Base-by-base conservation (phyloP, 2,888 invertebrate genomes). In the Clivina fossor region DNA sequence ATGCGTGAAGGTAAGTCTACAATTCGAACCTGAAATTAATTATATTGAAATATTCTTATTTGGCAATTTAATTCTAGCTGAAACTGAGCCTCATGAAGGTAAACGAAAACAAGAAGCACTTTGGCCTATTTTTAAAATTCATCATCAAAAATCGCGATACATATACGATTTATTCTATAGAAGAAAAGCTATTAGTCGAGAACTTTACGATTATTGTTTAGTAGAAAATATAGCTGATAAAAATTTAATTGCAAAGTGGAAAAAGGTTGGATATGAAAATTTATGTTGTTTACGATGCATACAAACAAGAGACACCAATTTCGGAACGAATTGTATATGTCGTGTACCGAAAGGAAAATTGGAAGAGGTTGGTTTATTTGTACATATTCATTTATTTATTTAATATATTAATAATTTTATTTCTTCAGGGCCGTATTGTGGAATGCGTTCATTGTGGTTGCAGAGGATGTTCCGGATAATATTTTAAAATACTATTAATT, bases 1-100 rank as follows among this genome's bases (percentile, higher is more conserved):
- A 99, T 99, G 99, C 81, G 98, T 69, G 98, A 99, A 86, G 95
- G 95, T 94, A 80, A 67, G n/a, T n/a, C n/a, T n/a, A n/a, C n/a
- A 30, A 13, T 37, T 30, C 5, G 15, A 7, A 13, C n/a, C 4
- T 37, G n/a, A 11, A 7, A n/a, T 47, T 46, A 18, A 49, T 41
- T 16, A 28, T 58, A 40, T 32, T 32, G 5, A 58, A 37, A 41
- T 47, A 38, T 41, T 53, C 49, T 26, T n/a, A 28, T 16, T 35
- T 30, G 4, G n/a, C n/a, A 28, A 13, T 2, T 11, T 11, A 38
- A 48, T 8, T 8, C 11, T 76, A 96, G 98, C 97, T 61, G 98
- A 99, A 80, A 96, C 95, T 0, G 98, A 99, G 68, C 93, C 98
- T 0, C 99, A 99, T 71, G 99, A 99, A 78, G 99, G 99, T 0